Evolutionary conservation across 2,113 vertebrate genomes (phyloP).

Genomic region (Guaruba guarouba): DNA sequence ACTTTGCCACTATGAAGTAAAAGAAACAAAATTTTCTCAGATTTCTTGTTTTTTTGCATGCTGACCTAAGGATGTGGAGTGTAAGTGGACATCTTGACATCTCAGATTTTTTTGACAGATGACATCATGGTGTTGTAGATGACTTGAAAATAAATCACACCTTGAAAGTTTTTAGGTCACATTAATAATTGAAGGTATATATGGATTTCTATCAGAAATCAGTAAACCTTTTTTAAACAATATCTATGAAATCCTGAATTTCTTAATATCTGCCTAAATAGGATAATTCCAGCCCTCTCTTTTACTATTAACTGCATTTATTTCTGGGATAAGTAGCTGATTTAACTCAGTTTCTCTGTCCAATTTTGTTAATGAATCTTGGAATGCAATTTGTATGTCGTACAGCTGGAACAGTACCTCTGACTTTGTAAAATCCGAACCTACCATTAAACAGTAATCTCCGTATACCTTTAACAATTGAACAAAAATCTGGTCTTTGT

Average conservation of each 20-base stretch:
- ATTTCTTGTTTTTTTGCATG: neutral
- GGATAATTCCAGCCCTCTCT: neutral
- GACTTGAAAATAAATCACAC: neutral
- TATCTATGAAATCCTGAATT: neutral
- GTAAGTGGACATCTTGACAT: neutral
- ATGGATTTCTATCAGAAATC: neutral
- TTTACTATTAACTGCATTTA: neutral
- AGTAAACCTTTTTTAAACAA: neutral
- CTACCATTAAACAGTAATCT: neutral
- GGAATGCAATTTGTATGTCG: neutral
- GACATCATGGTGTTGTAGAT: neutral
- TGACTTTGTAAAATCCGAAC: neutral
- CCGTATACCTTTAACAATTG: neutral
- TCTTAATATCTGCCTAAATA: neutral
- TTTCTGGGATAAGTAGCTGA: neutral
- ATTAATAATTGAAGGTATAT: neutral
- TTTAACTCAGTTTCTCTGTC: neutral
- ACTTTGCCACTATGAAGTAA: neutral
- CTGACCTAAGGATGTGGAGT: neutral
- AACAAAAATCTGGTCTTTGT: constrained; percentile 15
- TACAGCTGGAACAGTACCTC: neutral
- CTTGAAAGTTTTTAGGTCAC: neutral
- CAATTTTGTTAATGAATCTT: neutral
- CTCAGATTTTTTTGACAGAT: neutral
- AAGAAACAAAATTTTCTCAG: neutral